Evolutionary conservation across 1,140 invertebrate genomes (phyloP).

Genomic region (Diachasmimorpha longicaudata): DNA sequence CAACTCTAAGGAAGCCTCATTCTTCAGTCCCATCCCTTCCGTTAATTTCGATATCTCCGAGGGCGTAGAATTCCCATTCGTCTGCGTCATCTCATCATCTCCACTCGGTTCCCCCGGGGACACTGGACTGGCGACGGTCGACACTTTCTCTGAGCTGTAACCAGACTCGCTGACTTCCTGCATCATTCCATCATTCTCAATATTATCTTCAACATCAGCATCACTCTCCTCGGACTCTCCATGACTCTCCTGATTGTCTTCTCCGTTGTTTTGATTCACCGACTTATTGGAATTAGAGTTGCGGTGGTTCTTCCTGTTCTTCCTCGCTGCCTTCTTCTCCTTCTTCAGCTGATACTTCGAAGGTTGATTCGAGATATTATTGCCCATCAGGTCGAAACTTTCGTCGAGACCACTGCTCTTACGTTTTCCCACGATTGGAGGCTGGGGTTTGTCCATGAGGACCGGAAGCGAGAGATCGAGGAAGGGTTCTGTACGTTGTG

Average conservation of each 20-base stretch:
- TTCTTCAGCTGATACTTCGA: conserved; percentile 74
- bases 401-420: conserved; percentile 44
- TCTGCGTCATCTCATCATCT: neutral
- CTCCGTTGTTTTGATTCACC: conserved; percentile 37
- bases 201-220: conserved; percentile 82
- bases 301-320: conserved; percentile 44
- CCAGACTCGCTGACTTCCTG: conserved; percentile 69
- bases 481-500: conserved; percentile 89
- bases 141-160: conserved; percentile 74
- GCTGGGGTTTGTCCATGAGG: conserved; percentile 73
- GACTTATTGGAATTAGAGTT: conserved; percentile 18
- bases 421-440: conserved; percentile 58
- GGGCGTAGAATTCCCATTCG: neutral
- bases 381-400: conserved; percentile 38
- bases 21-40: neutral
- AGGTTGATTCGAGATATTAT: conserved; percentile 40
- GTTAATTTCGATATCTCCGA: neutral
- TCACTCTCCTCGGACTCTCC: conserved; percentile 65
- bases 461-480: conserved; percentile 93
- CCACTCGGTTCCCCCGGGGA: conserved; percentile 27
- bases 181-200: conserved; percentile 60
- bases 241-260: conserved; percentile 38
- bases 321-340: conserved; percentile 67
- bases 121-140: conserved; percentile 63
- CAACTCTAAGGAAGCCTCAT: neutral